Conservation (phyloP, 1,140 invertebrate genomes). For the Pygmarrhopalites habei region DNA sequence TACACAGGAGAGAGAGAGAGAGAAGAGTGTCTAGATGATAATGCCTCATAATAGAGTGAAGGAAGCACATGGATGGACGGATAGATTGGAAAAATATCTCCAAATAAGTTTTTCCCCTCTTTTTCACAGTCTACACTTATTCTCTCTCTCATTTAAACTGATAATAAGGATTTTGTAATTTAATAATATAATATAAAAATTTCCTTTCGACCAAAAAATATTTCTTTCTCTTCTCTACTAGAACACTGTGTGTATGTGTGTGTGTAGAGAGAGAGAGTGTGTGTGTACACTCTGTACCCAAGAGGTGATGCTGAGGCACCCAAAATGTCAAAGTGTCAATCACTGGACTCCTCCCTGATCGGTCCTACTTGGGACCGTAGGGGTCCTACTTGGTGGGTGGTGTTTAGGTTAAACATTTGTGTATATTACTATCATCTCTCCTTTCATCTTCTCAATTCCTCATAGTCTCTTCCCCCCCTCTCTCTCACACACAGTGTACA, state of each 20-base stretch:
- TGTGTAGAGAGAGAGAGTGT: too few species aligned
- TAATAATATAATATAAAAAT: too few species aligned
- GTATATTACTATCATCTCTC: conserved; percentile 1
- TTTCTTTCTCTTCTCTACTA: too few species aligned
- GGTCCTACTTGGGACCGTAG: conserved; percentile 33
- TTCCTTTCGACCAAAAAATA: too few species aligned
- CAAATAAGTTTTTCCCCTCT: conserved; percentile 7
- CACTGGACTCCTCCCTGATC: conserved; percentile 36
- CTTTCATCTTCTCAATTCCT: conserved; percentile 15
- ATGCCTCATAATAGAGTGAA: not conserved
- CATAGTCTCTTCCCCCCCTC: conserved; percentile 3
- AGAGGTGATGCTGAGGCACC: conserved; percentile 26
- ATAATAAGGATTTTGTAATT: not conserved
- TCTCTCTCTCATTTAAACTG: too few species aligned
- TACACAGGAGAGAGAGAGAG: too few species aligned
- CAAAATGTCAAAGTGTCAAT: conserved; percentile 39
- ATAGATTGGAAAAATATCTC: conserved; percentile 15
- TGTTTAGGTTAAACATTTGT: conserved; percentile 27
- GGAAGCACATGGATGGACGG: conserved; percentile 4
- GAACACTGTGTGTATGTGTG: too few species aligned
- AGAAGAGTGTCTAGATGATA: too few species aligned
- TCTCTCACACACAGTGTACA: too few species aligned
- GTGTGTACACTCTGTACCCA: not conserved
- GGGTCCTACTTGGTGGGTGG: conserved; percentile 38
- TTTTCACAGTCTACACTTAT: too few species aligned